Conservation (phyloP, 2,113 vertebrate species). For the Salvelinus namaycush region DNA sequence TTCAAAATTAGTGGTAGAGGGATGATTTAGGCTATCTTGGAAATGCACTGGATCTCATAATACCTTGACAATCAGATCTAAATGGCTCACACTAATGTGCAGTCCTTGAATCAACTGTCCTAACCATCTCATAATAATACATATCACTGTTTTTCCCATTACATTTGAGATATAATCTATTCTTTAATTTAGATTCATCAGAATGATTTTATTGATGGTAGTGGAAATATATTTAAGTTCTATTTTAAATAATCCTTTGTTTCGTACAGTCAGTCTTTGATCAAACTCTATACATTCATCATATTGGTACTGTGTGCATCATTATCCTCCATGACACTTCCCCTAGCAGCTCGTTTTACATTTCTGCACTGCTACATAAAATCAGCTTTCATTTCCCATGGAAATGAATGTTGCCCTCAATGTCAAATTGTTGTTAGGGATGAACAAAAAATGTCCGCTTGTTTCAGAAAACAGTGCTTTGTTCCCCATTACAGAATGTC, state of each 20-base stretch:
- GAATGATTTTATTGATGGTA: background rate
- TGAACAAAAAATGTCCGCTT: background rate
- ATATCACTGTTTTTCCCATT: no score
- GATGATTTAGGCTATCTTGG: no score
- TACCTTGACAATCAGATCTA: no score
- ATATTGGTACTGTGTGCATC: slow-evolving; percentile 15
- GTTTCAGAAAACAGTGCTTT: no score
- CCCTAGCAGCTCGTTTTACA: slow-evolving; percentile 34
- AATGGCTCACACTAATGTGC: no score
- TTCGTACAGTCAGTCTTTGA: no score
- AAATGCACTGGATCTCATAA: no score
- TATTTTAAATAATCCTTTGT: background rate
- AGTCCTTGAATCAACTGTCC: no score
- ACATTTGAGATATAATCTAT: no score
- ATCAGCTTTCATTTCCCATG: background rate
- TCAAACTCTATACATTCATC: background rate
- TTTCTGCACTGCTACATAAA: slow-evolving; percentile 13
- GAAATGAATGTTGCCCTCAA: slow-evolving; percentile 2
- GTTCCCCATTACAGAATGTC: background rate
- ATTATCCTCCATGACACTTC: slow-evolving; percentile 11
- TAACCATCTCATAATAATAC: no score
- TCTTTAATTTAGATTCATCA: no score
- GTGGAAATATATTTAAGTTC: background rate
- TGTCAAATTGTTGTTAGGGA: background rate
- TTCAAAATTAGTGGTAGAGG: no score